Conservation (phyloP, 2,888 invertebrate species). For the Willowsia nigromaculata region DNA sequence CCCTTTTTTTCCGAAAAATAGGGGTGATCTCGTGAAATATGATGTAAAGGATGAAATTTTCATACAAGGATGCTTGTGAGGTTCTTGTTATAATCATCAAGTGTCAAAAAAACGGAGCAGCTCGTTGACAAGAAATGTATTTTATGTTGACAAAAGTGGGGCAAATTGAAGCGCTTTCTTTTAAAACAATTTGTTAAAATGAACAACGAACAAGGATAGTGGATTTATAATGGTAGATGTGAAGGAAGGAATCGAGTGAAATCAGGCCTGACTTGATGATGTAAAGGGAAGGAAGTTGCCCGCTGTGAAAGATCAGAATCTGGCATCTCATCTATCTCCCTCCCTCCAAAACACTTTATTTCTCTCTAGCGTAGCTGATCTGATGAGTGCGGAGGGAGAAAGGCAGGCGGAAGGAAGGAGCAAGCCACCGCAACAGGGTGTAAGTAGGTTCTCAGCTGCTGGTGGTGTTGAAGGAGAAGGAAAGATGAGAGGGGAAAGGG, state of each 20-base stretch:
- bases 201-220: not conserved
- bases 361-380: not conserved
- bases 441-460: not conserved
- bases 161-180: not conserved
- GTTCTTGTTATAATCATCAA: not conserved
- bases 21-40: not conserved
- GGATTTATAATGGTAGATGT: not conserved
- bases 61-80: not conserved
- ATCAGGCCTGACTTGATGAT: not conserved
- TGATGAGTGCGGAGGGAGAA: not conserved
- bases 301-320: slow-evolving; percentile 46
- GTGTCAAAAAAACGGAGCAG: not conserved
- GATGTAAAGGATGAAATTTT: not conserved
- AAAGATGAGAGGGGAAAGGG: slow-evolving; percentile 70
- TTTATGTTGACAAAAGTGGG: not conserved
- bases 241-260: not conserved
- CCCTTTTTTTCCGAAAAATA: not conserved
- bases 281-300: slow-evolving; percentile 15
- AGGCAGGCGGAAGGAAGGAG: not conserved
- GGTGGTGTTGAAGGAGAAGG: not conserved
- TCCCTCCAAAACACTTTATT: not conserved
- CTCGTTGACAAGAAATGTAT: not conserved
- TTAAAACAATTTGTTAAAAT: not conserved
- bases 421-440: not conserved
- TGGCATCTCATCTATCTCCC: slow-evolving; percentile 7